Percentiles rank a stretch among this genome's conserved stretches.
Evolutionary conservation across 1,140 invertebrate genomes (phyloP).

Genomic region (Mylabris phalerata): DNA sequence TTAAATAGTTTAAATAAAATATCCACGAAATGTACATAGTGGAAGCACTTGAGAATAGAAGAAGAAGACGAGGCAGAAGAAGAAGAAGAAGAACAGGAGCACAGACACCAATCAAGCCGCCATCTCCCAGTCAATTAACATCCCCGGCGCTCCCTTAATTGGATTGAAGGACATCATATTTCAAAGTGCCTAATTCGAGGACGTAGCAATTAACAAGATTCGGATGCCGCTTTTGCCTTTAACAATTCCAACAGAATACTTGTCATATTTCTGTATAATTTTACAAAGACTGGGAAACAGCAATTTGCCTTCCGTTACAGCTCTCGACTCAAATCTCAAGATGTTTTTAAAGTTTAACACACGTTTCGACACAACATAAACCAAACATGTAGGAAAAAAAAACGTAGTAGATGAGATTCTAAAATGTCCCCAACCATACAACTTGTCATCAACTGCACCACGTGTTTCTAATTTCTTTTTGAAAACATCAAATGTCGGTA

Average conservation of each 20-base stretch:
- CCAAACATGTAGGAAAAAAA: too few relatives aligned
- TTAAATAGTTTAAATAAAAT: not conserved
- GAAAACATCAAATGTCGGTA: not conserved
- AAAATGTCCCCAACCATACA: too few relatives aligned
- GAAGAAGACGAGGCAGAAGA: not conserved
- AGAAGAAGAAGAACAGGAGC: not conserved
- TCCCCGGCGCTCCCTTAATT: conserved; percentile 27
- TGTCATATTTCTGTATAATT: too few relatives aligned
- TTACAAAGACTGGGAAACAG: too few relatives aligned
- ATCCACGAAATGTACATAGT: not conserved
- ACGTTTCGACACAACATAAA: too few relatives aligned
- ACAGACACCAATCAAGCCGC: not conserved
- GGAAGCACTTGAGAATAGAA: not conserved
- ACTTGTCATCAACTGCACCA: too few relatives aligned
- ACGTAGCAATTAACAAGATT: conserved; percentile 26
- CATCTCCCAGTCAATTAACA: conserved; percentile 24
- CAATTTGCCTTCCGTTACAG: too few relatives aligned
- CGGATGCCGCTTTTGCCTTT: conserved; percentile 4
- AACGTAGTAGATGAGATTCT: too few relatives aligned
- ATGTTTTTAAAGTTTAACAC: too few relatives aligned
- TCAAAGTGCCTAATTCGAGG: conserved; percentile 30
- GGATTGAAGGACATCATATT: conserved; percentile 31
- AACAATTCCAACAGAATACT: too few relatives aligned
- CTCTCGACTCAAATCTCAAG: too few relatives aligned
- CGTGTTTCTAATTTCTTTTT: too few relatives aligned